Evolutionary conservation across 2,113 vertebrate genomes (phyloP).

Genomic region (Mastomys natalensis): DNA sequence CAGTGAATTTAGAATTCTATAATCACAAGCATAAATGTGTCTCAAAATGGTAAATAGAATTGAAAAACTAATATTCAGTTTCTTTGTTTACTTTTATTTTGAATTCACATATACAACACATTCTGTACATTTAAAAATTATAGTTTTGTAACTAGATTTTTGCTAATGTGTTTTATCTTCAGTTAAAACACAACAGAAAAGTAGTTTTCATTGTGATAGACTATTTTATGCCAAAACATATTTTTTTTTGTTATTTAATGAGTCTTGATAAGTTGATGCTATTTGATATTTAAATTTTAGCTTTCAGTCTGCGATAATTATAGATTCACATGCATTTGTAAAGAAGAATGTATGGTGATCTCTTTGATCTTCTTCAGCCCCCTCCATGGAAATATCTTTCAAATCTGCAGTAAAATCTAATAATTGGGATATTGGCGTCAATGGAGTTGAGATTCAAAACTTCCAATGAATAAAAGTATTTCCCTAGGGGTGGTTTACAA

Average conservation of each 20-base stretch:
- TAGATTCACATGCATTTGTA: neutral
- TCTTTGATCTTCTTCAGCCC: neutral
- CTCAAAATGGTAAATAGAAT: neutral
- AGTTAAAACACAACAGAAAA: neutral
- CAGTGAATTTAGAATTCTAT: neutral
- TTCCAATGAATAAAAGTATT: neutral
- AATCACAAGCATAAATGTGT: neutral
- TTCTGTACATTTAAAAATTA: neutral
- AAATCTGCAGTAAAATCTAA: neutral
- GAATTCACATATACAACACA: neutral
- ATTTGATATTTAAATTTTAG: neutral
- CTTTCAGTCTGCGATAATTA: neutral
- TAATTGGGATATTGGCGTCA: neutral
- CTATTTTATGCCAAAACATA: neutral
- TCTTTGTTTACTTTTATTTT: neutral
- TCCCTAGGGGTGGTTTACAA: neutral
- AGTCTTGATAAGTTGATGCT: neutral
- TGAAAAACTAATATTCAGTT: neutral
- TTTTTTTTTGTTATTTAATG: neutral
- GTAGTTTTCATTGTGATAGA: neutral
- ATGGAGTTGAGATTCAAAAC: neutral
- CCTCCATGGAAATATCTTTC: neutral
- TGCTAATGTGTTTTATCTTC: neutral
- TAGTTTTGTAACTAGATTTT: neutral
- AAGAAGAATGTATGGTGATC: neutral